phyloP scores from a whole-genome alignment of 2,113 vertebrate genomes.

The Dolichotis patagonum region DNA sequence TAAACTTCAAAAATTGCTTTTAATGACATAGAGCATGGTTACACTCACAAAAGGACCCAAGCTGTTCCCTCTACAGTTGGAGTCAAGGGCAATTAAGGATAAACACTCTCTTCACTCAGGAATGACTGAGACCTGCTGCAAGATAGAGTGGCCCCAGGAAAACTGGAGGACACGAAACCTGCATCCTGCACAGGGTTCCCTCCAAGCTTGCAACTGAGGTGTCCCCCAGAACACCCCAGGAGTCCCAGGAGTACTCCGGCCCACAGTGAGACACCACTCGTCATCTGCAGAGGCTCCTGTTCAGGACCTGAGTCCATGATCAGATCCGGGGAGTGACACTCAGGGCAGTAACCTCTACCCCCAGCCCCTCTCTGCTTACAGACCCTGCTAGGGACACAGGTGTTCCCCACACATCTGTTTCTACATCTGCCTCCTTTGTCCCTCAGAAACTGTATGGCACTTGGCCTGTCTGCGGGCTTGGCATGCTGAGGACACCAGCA shows the following conservation, averaged over 20 bases:
- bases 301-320: neutral
- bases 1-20: slow-evolving; percentile 22
- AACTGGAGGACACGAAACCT: neutral
- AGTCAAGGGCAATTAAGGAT: neutral
- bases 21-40: neutral
- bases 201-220: rapidly evolving
- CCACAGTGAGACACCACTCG: rapidly evolving
- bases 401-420: neutral
- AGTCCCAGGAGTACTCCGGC: rapidly evolving
- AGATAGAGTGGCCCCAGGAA: neutral
- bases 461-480: neutral
- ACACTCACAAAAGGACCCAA: neutral
- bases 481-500: neutral
- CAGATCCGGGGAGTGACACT: neutral
- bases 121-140: rapidly evolving
- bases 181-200: rapidly evolving
- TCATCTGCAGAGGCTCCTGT: neutral
- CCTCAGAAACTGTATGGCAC: neutral
- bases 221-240: neutral
- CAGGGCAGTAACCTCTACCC: neutral
- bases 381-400: neutral
- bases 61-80: neutral
- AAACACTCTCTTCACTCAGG: neutral
- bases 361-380: neutral
- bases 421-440: neutral